Percentiles rank a stretch among this genome's conserved stretches.
These are phyloP conservation scores for Charadrius vociferus DNA, from an alignment of 2,113 vertebrate species.

Conservation along the genomic window DNA sequence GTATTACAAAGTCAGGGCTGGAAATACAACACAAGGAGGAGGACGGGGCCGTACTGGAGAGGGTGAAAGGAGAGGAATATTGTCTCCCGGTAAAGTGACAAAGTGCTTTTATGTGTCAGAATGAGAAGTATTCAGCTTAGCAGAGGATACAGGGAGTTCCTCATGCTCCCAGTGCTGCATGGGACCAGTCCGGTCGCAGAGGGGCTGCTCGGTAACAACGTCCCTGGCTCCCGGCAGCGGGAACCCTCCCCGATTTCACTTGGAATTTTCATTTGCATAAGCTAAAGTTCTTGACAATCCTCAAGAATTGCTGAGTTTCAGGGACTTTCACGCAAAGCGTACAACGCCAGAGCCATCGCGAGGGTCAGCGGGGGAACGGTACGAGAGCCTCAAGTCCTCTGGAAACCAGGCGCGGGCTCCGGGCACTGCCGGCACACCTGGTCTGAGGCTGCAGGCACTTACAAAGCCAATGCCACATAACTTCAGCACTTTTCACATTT, in stretches of 20 bases:
- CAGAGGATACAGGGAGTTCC: neutral
- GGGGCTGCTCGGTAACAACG: neutral
- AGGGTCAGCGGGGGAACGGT: fast-evolving
- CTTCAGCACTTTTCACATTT: neutral
- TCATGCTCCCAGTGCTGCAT: neutral
- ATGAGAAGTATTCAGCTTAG: neutral
- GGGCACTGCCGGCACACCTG: neutral
- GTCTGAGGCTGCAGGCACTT: neutral
- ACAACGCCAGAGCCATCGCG: fast-evolving
- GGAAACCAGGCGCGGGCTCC: neutral
- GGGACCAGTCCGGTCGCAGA: neutral
- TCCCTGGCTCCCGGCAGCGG: neutral
- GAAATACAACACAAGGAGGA: slow-evolving; percentile 33
- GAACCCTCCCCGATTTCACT: neutral
- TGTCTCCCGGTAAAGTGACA: neutral
- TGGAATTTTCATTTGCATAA: neutral
- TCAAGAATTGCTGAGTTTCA: neutral
- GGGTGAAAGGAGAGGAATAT: neutral
- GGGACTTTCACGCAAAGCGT: neutral
- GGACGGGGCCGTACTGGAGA: neutral
- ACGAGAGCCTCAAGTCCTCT: neutral
- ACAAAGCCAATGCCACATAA: neutral
- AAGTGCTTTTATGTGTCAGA: neutral
- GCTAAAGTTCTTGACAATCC: neutral
- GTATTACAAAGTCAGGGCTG: slow-evolving; percentile 26